Conservation (phyloP, 2,113 vertebrate species). For the Trachemys scripta region DNA sequence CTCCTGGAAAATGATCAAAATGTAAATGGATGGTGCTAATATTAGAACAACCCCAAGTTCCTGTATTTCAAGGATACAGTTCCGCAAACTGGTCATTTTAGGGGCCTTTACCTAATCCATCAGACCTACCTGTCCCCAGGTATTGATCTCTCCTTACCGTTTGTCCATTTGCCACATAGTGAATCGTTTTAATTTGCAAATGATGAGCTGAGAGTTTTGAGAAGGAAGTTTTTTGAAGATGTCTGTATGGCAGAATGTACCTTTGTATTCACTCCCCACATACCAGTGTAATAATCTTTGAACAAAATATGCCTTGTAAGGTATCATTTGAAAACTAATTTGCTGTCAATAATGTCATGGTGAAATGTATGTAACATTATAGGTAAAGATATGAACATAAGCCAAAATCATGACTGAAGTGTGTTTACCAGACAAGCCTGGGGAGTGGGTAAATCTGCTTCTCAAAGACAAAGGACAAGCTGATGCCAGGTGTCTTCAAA, state of each 20-base stretch:
- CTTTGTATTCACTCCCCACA: neutral
- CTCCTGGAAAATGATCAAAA: conserved; percentile 47
- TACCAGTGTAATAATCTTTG: neutral
- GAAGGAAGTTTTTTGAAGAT: neutral
- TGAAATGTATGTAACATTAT: neutral
- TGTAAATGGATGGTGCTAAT: conserved; percentile 47
- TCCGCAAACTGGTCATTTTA: neutral
- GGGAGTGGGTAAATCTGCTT: neutral
- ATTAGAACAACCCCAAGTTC: conserved; percentile 31
- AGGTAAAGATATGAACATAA: neutral
- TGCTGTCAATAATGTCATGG: neutral
- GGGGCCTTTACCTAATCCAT: neutral
- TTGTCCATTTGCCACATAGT: neutral
- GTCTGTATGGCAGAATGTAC: neutral
- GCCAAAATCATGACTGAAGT: neutral
- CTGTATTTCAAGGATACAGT: neutral
- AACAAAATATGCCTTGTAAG: neutral
- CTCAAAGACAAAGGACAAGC: neutral
- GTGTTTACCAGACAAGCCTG: neutral
- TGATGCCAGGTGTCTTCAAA: neutral
- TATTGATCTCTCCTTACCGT: conserved; percentile 1
- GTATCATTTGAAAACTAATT: neutral
- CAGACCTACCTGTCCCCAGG: neutral
- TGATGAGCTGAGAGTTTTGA: neutral
- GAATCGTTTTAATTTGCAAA: conserved; percentile 8